Evolutionary conservation across 2,797 vertebrate species (phyloP), one percentile per base, ranked within the genome.

Genomic region (Denticeps clupeoides): DNA sequence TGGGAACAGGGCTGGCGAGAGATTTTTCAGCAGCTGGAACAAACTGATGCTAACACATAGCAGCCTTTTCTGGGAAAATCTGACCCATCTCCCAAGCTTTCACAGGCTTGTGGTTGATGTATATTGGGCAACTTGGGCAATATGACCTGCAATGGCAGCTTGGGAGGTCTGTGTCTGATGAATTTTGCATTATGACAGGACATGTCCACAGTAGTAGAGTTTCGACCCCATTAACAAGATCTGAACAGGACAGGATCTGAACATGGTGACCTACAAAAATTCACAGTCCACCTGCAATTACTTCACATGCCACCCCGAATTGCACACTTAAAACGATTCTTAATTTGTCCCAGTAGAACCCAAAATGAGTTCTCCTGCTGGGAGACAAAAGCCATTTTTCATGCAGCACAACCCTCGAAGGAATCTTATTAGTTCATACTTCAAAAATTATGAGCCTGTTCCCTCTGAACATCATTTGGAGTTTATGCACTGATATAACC

Each of bases 151-250:
- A 73, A 55, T n/a, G 33, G 59, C 49, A 33, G 61, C 58, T 50
- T 63, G 60, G 65, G 66, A 77, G 70, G 57, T 63, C 58, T 63
- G 40, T 4, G n/a, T 45, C 63, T 66, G 70, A 64, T 55, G 65
- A 67, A 57, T 68, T 67, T 75, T 59, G 62, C 72, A 70, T 73
- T 74, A 62, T 73, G 70, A 63, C 72, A 76, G 78, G 71, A 80
- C 78, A 66, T 69, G 63, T 77, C 80, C 80, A 70, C 70, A 79
- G 69, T 71, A 66, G 65, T 71, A 57, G 45, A 49, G 23, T 51
- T 64, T 68, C 42, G 60, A 72, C 69, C 69, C 31, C 54, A 29
- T 46, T 46, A 55, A 52, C 25, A 49, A 46, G 31, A 16, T 50
- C 40, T 51, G 60, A 69, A 68, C 62, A 59, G 75, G 70, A 75